phyloP scores from a whole-genome alignment of 2,888 invertebrate genomes.

The Lordiphosa andalusiaca region DNA sequence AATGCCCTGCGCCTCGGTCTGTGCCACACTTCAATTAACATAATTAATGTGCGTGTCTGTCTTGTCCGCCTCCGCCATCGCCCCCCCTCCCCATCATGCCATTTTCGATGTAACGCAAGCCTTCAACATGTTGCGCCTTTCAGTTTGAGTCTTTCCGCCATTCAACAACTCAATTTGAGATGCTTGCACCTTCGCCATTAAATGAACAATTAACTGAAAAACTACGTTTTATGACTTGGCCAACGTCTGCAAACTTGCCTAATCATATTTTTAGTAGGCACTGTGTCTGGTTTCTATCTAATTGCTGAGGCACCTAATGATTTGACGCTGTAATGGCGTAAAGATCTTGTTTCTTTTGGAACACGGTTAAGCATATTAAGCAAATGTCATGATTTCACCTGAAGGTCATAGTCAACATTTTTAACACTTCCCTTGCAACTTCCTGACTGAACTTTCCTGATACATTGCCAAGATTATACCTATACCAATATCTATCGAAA shows the following conservation, averaged over 20 bases:
- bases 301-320: too few species aligned
- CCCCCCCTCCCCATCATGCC: neutral
- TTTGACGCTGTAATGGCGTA: too few species aligned
- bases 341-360: too few species aligned
- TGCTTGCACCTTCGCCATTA: constrained; percentile 21
- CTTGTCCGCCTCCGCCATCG: neutral
- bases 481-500: too few species aligned
- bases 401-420: too few species aligned
- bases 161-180: constrained; percentile 19
- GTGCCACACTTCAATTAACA: constrained; percentile 66
- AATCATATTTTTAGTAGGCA: too few species aligned
- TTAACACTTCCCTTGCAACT: too few species aligned
- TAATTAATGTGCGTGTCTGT: constrained; percentile 60
- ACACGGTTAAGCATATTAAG: too few species aligned
- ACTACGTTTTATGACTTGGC: constrained; percentile 7
- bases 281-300: too few species aligned
- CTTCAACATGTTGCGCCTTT: constrained; percentile 30
- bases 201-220: constrained; percentile 32
- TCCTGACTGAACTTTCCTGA: too few species aligned
- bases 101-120: neutral
- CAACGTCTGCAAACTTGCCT: neutral
- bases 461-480: too few species aligned
- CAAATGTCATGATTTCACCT: too few species aligned
- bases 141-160: constrained; percentile 22
- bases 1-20: constrained; percentile 28